Evolutionary conservation across 2,888 invertebrate species (phyloP).

Genomic region (Drosophila rellima): DNA sequence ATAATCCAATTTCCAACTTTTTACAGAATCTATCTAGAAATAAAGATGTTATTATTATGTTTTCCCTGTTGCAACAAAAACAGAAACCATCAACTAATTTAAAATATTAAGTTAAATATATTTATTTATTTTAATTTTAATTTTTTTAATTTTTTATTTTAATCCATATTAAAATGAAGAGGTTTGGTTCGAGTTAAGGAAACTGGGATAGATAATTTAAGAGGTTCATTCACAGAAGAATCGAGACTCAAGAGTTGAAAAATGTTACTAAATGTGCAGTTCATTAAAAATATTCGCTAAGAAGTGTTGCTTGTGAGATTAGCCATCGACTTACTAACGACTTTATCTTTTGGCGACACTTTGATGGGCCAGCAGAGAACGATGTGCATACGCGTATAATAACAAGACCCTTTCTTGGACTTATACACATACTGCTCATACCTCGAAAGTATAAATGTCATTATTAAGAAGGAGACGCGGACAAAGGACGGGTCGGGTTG

Average conservation of each 20-base stretch:
- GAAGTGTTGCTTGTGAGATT: not conserved
- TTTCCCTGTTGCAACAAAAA: too few relatives aligned
- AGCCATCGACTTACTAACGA: slow-evolving; percentile 60
- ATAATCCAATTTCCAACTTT: too few relatives aligned
- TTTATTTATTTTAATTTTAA: too few relatives aligned
- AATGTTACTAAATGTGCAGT: slow-evolving; percentile 9
- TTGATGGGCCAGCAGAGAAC: slow-evolving; percentile 45
- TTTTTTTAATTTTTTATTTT: too few relatives aligned
- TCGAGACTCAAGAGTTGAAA: not conserved
- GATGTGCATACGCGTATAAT: slow-evolving; percentile 39
- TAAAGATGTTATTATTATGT: too few relatives aligned
- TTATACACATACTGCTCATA: slow-evolving; percentile 5
- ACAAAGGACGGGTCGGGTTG: slow-evolving; percentile 5
- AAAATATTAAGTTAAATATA: too few relatives aligned
- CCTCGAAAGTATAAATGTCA: slow-evolving; percentile 31
- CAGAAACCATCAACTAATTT: too few relatives aligned
- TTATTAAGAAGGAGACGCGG: slow-evolving; percentile 41
- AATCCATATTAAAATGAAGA: too few relatives aligned
- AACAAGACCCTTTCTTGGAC: slow-evolving; percentile 22
- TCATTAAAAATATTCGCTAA: slow-evolving; percentile 4
- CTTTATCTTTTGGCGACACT: slow-evolving; percentile 71
- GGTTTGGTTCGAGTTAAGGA: too few relatives aligned
- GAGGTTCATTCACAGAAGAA: not conserved
- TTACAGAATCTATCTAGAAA: too few relatives aligned
- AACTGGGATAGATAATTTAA: too few relatives aligned